phyloP scores from a whole-genome alignment of 2,113 vertebrate species.

The Equus przewalskii region DNA sequence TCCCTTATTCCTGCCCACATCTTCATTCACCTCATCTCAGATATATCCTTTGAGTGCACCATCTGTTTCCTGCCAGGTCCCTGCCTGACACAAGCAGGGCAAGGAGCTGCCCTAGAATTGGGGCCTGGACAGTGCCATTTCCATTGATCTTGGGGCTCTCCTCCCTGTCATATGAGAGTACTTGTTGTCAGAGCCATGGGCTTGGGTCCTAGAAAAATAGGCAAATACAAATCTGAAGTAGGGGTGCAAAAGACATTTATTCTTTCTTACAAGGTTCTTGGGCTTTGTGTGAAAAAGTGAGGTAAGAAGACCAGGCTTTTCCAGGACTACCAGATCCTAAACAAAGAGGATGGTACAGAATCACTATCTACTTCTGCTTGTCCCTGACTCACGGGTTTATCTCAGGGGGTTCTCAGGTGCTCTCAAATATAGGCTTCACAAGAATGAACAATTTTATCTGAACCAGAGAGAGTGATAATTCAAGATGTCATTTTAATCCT shows the following conservation, averaged over 20 bases:
- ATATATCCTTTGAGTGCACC: background rate
- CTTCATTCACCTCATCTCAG: background rate
- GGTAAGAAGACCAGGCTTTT: background rate
- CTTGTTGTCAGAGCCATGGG: background rate
- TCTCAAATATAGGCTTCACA: background rate
- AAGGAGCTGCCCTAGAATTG: background rate
- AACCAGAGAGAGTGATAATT: slow-evolving; percentile 30
- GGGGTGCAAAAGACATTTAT: background rate
- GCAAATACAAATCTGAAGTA: background rate
- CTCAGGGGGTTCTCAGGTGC: background rate
- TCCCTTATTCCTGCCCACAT: background rate
- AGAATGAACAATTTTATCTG: background rate
- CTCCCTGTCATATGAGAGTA: background rate
- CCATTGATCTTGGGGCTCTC: background rate
- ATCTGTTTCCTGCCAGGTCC: background rate
- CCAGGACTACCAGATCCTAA: background rate
- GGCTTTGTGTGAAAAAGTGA: background rate
- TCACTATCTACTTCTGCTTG: background rate
- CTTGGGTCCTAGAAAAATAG: background rate
- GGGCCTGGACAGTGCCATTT: background rate
- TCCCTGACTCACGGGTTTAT: background rate
- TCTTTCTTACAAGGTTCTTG: background rate
- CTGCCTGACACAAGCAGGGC: background rate
- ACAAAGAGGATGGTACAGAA: background rate
- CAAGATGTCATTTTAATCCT: slow-evolving; percentile 24